Percentiles rank a stretch among this genome's conserved stretches.
These are phyloP conservation scores for Melanotaenia trifasciata DNA, from an alignment of 2,797 vertebrate species.

Conservation along the genomic window DNA sequence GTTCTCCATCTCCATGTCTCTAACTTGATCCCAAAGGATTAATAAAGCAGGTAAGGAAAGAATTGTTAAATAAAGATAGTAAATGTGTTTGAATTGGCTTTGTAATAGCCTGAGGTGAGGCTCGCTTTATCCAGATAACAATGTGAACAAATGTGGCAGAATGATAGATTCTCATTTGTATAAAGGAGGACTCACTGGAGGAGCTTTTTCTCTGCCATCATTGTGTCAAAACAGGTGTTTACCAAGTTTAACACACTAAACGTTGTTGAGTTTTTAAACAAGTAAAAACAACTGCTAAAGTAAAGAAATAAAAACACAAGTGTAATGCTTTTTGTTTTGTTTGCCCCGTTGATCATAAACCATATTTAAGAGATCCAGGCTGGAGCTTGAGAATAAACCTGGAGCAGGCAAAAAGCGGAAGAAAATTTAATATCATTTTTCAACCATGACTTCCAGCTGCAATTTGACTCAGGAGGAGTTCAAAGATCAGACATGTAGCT, in stretches of 20 bases:
- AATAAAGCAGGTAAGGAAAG: neutral
- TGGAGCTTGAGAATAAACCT: constrained; percentile 6
- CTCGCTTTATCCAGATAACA: neutral
- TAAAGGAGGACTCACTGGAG: neutral
- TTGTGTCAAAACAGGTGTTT: neutral
- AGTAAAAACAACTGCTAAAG: neutral
- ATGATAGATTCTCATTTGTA: neutral
- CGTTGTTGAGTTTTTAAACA: neutral
- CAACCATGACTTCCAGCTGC: constrained; percentile 37
- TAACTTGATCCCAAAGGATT: neutral
- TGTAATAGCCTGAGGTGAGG: neutral
- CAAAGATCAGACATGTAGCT: constrained; percentile 66
- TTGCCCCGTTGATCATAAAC: neutral
- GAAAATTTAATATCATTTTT: constrained; percentile 29
- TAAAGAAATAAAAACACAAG: neutral
- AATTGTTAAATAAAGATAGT: neutral
- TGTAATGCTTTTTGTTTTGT: neutral
- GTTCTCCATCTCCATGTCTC: neutral
- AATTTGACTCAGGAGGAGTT: constrained; percentile 51
- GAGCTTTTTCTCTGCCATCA: neutral
- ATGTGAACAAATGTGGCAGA: neutral
- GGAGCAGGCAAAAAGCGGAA: neutral
- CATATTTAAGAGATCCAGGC: neutral
- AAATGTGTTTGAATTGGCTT: neutral
- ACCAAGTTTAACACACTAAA: neutral